Percentiles rank a stretch among this genome's conserved stretches.
Evolutionary conservation across 1,140 invertebrate species (phyloP).

Genomic region (Heliothis virescens): DNA sequence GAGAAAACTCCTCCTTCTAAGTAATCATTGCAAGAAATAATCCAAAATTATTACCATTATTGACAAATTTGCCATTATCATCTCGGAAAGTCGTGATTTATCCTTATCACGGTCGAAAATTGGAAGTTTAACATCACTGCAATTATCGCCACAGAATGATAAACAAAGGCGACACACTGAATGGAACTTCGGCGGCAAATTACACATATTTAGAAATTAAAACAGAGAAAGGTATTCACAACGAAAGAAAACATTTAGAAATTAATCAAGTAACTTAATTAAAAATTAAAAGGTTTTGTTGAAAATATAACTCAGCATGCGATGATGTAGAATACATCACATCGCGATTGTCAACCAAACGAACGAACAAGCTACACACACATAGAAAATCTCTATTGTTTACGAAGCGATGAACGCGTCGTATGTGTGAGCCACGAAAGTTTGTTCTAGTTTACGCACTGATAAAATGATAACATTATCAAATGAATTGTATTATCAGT

Average conservation of each 20-base stretch:
- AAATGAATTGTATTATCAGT: conserved; percentile 71
- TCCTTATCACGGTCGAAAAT: conserved; percentile 87
- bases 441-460: conserved; percentile 75
- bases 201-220: conserved; percentile 88
- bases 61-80: conserved; percentile 86
- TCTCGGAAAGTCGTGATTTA: conserved; percentile 85
- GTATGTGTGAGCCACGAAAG: conserved; percentile 66
- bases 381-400: conserved; percentile 80
- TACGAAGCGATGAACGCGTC: conserved; percentile 78
- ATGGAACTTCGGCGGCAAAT: conserved; percentile 89
- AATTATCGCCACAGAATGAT: conserved; percentile 87
- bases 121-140: conserved; percentile 87
- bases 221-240: conserved; percentile 81
- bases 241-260: conserved; percentile 85
- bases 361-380: conserved; percentile 85
- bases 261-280: conserved; percentile 82
- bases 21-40: conserved; percentile 61
- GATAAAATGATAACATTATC: conserved; percentile 84
- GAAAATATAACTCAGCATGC: conserved; percentile 85
- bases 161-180: conserved; percentile 89
- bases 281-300: conserved; percentile 84
- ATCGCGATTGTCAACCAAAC: conserved; percentile 87
- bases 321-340: conserved; percentile 86
- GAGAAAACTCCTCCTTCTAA: conserved; percentile 78
- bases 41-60: conserved; percentile 82